A percentile compares a stretch with the other conserved stretches of the same genome.
phyloP scores from a whole-genome alignment of 2,797 vertebrate genomes.

The Sebastes vulpes region DNA sequence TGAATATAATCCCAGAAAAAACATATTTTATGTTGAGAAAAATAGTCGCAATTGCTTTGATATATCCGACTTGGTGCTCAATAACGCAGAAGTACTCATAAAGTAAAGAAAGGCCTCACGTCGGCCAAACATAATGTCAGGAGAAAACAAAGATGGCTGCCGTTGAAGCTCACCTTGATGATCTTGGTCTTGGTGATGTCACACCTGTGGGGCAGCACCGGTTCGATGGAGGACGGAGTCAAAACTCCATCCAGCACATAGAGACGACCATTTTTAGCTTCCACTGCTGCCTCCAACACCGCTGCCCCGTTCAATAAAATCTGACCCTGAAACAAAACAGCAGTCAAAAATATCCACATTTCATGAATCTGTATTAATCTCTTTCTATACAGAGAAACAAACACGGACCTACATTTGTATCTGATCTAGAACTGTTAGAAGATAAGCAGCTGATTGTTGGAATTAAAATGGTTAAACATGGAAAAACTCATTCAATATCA shows the following conservation, averaged over 20 bases:
- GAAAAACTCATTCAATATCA: background rate
- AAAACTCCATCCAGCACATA: conserved; percentile 89
- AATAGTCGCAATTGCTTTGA: background rate
- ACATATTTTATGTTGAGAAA: background rate
- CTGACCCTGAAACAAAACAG: conserved; percentile 84
- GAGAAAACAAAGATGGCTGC: background rate
- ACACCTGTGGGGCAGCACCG: conserved; percentile 92
- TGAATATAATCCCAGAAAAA: no score
- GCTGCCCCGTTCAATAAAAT: conserved; percentile 85
- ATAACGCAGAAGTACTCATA: background rate
- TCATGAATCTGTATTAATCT: background rate
- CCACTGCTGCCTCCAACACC: conserved; percentile 88
- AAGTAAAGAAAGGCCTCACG: background rate
- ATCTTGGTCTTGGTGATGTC: conserved; percentile 78
- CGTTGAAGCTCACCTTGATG: conserved; percentile 63
- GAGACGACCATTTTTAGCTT: conserved; percentile 90
- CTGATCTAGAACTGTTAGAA: no score
- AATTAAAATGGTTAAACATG: background rate
- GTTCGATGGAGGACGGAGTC: conserved; percentile 91
- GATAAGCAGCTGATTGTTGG: no score
- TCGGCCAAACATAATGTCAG: no score
- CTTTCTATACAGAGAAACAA: background rate
- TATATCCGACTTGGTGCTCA: background rate
- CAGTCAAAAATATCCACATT: background rate
- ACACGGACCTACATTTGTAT: no score